Evolutionary conservation across 30 jellyfish, hydroid and myxozoan genomes (phyloP).

Genomic region (Aurelia aurita): DNA sequence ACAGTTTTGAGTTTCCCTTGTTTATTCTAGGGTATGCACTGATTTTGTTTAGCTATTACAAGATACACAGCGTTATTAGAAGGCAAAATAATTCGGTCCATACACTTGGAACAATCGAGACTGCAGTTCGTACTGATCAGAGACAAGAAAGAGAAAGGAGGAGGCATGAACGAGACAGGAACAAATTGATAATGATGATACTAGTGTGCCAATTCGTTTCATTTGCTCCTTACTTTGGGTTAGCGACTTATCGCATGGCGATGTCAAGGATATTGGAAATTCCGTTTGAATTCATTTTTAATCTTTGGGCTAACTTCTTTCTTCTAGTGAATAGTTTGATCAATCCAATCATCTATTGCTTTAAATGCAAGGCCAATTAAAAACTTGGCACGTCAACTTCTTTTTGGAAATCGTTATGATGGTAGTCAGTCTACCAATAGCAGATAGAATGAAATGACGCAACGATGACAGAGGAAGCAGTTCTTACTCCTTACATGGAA

Average conservation of each 20-base stretch:
- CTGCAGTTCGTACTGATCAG: neutral
- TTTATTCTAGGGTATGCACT: neutral
- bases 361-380: neutral
- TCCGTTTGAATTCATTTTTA: neutral
- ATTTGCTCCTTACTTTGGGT: neutral
- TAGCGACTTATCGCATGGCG: neutral
- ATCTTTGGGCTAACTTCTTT: neutral
- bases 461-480: no score
- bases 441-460: no score
- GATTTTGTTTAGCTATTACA: neutral
- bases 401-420: no score
- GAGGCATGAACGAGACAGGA: neutral
- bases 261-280: neutral
- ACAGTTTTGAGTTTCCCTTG: neutral
- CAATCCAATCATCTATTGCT: neutral
- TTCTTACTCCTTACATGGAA: no score
- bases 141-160: neutral
- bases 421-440: no score
- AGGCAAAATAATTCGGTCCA: neutral
- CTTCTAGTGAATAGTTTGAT: slow-evolving; percentile 4
- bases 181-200: neutral
- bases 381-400: no score
- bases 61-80: neutral
- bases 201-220: neutral
- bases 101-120: neutral